These are phyloP conservation scores for Glomeris maerens DNA, from an alignment of 1,140 invertebrate species.

Conservation along the genomic window DNA sequence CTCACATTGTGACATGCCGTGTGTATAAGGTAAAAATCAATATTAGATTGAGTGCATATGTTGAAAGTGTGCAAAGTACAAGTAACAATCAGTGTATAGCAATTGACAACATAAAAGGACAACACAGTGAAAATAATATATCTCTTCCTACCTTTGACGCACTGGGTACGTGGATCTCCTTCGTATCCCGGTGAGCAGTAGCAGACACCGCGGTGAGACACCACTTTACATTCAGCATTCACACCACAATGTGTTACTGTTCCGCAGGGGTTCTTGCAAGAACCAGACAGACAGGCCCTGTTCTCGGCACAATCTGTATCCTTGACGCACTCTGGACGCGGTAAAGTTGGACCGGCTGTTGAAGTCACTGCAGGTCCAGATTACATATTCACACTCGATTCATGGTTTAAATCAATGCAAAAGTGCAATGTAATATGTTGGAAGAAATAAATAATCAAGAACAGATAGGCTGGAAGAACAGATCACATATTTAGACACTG, in stretches of 20 bases:
- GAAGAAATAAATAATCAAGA: background rate
- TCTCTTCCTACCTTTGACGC: constrained; percentile 36
- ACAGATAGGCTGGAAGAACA: background rate
- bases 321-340: constrained; percentile 22
- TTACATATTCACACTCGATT: too few relatives aligned
- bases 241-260: constrained; percentile 46
- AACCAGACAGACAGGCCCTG: constrained; percentile 37
- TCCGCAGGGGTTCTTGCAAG: constrained; percentile 42
- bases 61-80: constrained; percentile 41
- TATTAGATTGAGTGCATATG: too few relatives aligned
- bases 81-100: constrained; percentile 11
- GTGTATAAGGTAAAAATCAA: too few relatives aligned
- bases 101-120: constrained; percentile 11
- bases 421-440: too few relatives aligned
- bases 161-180: constrained; percentile 33
- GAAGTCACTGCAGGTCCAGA: background rate
- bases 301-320: constrained; percentile 42
- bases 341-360: background rate
- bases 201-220: constrained; percentile 37
- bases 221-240: constrained; percentile 49
- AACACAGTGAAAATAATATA: constrained; percentile 30
- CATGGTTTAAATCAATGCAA: too few relatives aligned
- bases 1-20: too few relatives aligned
- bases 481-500: background rate
- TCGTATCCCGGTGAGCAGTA: constrained; percentile 45